A percentile compares a stretch with the other conserved stretches of the same genome.
These are phyloP conservation scores for Upupa epops DNA, from an alignment of 2,113 vertebrate species.

Conservation along the genomic window DNA sequence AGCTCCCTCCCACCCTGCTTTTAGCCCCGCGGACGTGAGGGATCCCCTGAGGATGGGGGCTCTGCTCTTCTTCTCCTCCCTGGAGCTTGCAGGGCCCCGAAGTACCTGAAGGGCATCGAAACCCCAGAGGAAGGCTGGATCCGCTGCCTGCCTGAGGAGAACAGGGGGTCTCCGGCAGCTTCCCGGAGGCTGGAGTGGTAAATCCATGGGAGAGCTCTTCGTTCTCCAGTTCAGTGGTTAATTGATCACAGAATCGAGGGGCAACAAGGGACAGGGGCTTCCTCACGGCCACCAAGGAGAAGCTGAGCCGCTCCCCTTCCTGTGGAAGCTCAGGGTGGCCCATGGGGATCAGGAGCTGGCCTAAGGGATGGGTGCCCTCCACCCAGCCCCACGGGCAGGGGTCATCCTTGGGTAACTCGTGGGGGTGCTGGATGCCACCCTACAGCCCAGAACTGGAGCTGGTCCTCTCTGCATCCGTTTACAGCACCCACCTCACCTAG, in stretches of 20 bases:
- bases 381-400: accelerated
- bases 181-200: neutral
- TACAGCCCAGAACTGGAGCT: neutral
- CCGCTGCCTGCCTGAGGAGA: neutral
- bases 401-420: accelerated
- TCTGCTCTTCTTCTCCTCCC: neutral
- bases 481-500: accelerated
- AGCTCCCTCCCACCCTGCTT: neutral
- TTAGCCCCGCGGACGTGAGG: accelerated
- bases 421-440: neutral
- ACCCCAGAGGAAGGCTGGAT: neutral
- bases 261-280: neutral
- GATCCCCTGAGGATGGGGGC: accelerated
- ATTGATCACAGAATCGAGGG: neutral
- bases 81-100: neutral
- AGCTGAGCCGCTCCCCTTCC: neutral
- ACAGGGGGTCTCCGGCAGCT: neutral
- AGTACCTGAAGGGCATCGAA: neutral
- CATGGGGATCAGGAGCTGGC: neutral
- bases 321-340: neutral
- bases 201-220: neutral
- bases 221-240: neutral
- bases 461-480: neutral
- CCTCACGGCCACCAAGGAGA: neutral
- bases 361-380: neutral